A percentile compares a stretch with the other conserved stretches of the same genome.
phyloP scores from a whole-genome alignment of 2,888 invertebrate genomes.

The Drosophila yooni region DNA sequence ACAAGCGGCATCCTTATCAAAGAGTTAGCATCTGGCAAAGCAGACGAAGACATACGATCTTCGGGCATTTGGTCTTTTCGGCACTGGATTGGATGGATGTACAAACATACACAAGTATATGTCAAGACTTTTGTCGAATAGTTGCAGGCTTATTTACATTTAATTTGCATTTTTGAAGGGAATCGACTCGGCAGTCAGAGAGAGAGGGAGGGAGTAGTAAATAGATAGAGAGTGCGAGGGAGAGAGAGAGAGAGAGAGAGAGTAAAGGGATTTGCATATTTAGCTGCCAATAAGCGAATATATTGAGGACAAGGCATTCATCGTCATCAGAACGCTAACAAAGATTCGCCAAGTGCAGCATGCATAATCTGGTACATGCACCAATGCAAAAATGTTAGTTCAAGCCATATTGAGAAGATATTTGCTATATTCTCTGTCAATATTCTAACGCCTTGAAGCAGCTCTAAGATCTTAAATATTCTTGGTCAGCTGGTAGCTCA shows the following conservation, averaged over 20 bases:
- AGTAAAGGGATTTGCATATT: constrained; percentile 39
- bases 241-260: neutral
- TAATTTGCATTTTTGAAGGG: constrained; percentile 82
- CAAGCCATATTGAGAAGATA: neutral
- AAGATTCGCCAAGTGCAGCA: constrained; percentile 18
- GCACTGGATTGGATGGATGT: constrained; percentile 26
- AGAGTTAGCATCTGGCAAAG: constrained; percentile 42
- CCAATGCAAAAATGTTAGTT: constrained; percentile 46
- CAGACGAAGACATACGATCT: constrained; percentile 28
- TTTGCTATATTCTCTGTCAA: neutral
- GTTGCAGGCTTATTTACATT: constrained; percentile 83
- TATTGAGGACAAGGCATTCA: constrained; percentile 32
- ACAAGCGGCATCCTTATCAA: constrained; percentile 45
- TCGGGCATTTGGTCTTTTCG: constrained; percentile 8
- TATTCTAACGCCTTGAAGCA: neutral
- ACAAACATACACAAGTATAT: constrained; percentile 1
- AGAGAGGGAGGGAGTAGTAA: neutral
- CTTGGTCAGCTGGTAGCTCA: neutral
- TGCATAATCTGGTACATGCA: neutral
- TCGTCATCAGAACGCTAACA: constrained; percentile 10
- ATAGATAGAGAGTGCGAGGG: neutral
- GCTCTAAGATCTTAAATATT: neutral
- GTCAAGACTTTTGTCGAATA: constrained; percentile 66
- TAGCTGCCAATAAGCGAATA: constrained; percentile 60
- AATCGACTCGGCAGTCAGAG: constrained; percentile 7